Percentiles rank a stretch among this genome's conserved stretches.
These are phyloP conservation scores for Drosophila eohydei DNA, from an alignment of 2,888 invertebrate species.

Conservation along the genomic window DNA sequence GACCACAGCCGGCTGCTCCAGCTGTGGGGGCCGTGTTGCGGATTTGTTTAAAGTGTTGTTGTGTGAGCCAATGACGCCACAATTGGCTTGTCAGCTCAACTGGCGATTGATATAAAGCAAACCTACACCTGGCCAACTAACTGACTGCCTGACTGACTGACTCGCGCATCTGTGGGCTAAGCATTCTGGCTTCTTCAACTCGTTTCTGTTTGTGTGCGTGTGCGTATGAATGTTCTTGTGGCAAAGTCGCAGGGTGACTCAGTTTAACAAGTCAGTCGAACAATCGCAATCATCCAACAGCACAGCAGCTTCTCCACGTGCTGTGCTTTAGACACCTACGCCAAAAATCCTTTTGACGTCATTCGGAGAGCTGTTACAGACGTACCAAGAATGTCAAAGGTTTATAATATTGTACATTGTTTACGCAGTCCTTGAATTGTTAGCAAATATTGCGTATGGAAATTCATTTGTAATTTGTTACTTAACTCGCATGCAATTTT, in stretches of 20 bases:
- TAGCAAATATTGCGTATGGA: background rate
- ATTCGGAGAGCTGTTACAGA: constrained; percentile 38
- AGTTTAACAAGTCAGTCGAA: constrained; percentile 33
- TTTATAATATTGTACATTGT: background rate
- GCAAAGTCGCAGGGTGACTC: constrained; percentile 52
- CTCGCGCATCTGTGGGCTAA: background rate
- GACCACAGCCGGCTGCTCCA: constrained; percentile 52
- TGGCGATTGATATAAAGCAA: constrained; percentile 69
- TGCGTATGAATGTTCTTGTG: background rate
- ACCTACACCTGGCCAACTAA: constrained; percentile 43
- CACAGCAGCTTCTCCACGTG: constrained; percentile 59
- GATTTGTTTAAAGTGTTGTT: constrained; percentile 22
- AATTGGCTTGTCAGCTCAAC: constrained; percentile 39
- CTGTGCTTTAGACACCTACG: constrained; percentile 59
- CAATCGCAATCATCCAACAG: constrained; percentile 26
- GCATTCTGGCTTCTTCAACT: constrained; percentile 26
- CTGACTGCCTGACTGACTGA: constrained; percentile 37
- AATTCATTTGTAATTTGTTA: background rate
- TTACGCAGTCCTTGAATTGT: background rate
- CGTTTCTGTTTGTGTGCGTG: constrained; percentile 1
- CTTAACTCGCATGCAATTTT: background rate
- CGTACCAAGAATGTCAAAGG: constrained; percentile 3
- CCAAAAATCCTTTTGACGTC: constrained; percentile 73
- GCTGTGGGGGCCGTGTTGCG: constrained; percentile 14
- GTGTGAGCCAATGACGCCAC: constrained; percentile 47